These are phyloP conservation scores for Meriones unguiculatus DNA, from an alignment of 2,113 vertebrate genomes.

Conservation along the genomic window DNA sequence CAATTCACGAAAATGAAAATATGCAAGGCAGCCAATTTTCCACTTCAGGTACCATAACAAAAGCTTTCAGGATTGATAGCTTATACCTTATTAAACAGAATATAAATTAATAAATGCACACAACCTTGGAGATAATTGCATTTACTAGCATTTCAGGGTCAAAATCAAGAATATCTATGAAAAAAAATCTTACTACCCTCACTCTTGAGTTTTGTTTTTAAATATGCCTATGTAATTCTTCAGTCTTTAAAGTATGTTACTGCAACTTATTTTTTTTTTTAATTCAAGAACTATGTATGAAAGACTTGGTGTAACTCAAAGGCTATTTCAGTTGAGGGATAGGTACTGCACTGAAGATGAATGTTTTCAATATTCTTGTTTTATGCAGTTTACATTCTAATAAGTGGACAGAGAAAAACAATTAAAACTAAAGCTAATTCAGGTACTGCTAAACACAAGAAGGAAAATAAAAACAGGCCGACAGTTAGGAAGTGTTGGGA, in stretches of 20 bases:
- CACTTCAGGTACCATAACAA: conserved; percentile 25
- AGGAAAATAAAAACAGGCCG: not conserved
- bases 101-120: conserved; percentile 66
- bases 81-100: conserved; percentile 75
- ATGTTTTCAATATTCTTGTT: not conserved
- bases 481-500: not conserved
- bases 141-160: conserved; percentile 54
- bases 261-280: not conserved
- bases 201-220: not conserved
- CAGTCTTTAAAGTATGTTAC: not conserved
- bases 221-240: not conserved
- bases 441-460: not conserved
- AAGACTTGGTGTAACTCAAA: not conserved
- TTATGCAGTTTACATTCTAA: not conserved
- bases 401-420: not conserved
- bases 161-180: conserved; percentile 26
- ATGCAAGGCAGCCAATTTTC: conserved; percentile 66
- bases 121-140: conserved; percentile 47
- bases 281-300: not conserved
- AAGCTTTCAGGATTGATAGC: conserved; percentile 65
- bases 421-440: not conserved
- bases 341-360: not conserved
- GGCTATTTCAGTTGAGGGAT: not conserved
- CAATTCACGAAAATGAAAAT: conserved; percentile 36
- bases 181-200: not conserved